These are phyloP conservation scores for Calameuta pallipes DNA, from an alignment of 2,888 invertebrate genomes.

Conservation along the genomic window DNA sequence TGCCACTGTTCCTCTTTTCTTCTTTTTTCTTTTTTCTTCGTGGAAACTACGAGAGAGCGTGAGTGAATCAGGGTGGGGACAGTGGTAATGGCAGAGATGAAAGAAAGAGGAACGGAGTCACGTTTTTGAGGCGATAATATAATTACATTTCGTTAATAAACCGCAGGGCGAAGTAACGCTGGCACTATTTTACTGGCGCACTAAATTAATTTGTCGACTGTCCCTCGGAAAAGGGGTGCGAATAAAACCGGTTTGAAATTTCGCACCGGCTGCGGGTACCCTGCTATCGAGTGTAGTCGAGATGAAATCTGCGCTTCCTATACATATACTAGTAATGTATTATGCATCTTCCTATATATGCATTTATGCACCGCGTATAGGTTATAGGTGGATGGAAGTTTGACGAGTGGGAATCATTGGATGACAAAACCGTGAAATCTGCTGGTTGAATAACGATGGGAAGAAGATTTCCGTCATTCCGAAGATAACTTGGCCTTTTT, in stretches of 20 bases:
- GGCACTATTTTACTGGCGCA: slow-evolving; percentile 25
- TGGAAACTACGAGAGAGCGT: background rate
- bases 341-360: background rate
- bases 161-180: slow-evolving; percentile 1
- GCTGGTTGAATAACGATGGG: background rate
- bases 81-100: background rate
- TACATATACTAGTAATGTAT: background rate
- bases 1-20: background rate
- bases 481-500: background rate
- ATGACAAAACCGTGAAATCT: slow-evolving; percentile 8
- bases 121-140: slow-evolving; percentile 13
- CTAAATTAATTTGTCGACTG: slow-evolving; percentile 35
- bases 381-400: background rate
- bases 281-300: background rate
- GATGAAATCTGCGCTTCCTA: background rate
- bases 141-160: slow-evolving; percentile 30
- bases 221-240: slow-evolving; percentile 30
- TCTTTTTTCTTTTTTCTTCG: background rate
- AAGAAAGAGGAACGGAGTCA: background rate
- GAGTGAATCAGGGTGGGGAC: background rate
- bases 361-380: background rate
- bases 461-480: background rate
- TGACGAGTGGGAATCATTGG: background rate
- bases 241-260: slow-evolving; percentile 26
- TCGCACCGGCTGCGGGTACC: background rate